Evolutionary conservation across 35 echinoderm and acorn worm species (phyloP).

Genomic region (Stichopus chloronotus): DNA sequence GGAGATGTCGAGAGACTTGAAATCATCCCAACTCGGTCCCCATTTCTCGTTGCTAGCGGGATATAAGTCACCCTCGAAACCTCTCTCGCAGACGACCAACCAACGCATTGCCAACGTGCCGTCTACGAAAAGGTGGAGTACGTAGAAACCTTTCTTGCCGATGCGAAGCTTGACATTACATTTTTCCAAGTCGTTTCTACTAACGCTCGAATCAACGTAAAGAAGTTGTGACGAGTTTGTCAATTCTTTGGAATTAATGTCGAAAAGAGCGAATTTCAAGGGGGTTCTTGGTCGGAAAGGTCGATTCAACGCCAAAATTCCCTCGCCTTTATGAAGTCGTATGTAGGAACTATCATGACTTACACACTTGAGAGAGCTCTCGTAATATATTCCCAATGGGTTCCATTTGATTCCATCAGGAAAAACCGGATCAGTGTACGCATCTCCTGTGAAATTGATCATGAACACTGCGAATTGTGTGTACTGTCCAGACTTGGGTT

Average conservation of each 20-base stretch:
- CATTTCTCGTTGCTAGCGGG: neutral
- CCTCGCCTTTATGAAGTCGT: neutral
- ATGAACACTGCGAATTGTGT: slow-evolving; percentile 27
- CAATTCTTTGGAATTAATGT: slow-evolving; percentile 6
- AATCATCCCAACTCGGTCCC: slow-evolving; percentile 26
- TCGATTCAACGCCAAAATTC: neutral
- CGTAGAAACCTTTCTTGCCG: neutral
- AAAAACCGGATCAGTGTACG: neutral
- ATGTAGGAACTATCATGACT: neutral
- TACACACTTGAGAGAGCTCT: neutral
- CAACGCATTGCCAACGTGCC: neutral
- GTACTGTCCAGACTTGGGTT: neutral
- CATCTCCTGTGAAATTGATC: neutral
- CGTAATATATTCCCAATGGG: neutral
- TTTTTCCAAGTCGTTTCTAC: slow-evolving; percentile 19
- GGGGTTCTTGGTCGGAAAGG: neutral
- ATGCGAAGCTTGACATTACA: neutral
- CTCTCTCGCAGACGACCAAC: neutral
- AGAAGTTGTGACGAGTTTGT: neutral
- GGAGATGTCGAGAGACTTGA: neutral
- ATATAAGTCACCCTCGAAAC: neutral
- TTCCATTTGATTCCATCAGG: slow-evolving; percentile 46
- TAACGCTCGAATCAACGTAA: neutral
- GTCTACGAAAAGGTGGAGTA: slow-evolving; percentile 12
- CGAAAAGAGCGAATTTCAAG: neutral